Conservation (phyloP, 2,113 vertebrate species). For the Grus americana region DNA sequence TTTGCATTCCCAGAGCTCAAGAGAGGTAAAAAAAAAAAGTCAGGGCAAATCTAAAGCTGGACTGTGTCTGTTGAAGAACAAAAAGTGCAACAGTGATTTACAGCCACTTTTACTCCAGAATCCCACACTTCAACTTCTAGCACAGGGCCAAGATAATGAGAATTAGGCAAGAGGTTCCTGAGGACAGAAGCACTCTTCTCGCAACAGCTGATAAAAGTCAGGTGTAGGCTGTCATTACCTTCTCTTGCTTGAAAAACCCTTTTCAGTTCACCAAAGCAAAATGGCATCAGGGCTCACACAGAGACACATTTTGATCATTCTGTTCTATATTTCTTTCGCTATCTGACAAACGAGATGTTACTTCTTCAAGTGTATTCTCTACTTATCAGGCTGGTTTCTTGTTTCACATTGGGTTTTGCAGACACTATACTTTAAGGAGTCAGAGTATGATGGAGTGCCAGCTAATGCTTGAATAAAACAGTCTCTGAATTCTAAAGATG, state of each 20-base stretch:
- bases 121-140: neutral
- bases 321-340: neutral
- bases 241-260: neutral
- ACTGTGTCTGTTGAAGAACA: neutral
- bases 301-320: slow-evolving; percentile 26
- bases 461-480: slow-evolving; percentile 11
- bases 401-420: neutral
- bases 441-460: neutral
- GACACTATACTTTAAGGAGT: neutral
- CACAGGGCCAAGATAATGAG: neutral
- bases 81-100: neutral
- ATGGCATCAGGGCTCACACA: neutral
- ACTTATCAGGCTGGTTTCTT: neutral
- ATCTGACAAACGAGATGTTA: neutral
- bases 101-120: neutral
- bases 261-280: slow-evolving; percentile 14
- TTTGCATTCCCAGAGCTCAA: neutral
- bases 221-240: neutral
- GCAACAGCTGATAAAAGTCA: neutral
- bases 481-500: neutral
- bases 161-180: neutral
- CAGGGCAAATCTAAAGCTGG: neutral
- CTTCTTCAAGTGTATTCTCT: neutral
- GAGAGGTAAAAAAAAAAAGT: neutral
- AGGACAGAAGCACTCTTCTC: neutral